phyloP scores from a whole-genome alignment of 2,113 vertebrate species.

The Hemiscyllium ocellatum region DNA sequence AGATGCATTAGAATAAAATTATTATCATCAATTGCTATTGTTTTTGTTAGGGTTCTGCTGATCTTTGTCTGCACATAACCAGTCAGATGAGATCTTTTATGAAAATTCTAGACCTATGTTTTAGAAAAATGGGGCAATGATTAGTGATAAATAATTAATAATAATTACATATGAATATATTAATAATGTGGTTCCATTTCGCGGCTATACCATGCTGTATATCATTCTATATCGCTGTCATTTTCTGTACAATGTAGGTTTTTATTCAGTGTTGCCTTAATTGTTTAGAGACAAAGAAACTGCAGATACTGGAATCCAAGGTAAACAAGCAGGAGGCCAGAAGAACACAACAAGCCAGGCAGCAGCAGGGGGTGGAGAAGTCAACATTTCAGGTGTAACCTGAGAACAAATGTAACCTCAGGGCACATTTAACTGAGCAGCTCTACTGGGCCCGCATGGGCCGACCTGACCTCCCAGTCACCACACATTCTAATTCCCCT shows the following conservation, averaged over 20 bases:
- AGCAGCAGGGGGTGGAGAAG: too few relatives aligned
- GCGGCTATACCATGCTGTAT: not conserved
- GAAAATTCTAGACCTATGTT: not conserved
- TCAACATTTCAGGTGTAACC: too few relatives aligned
- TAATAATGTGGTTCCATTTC: not conserved
- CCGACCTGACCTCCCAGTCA: too few relatives aligned
- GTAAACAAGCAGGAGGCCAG: too few relatives aligned
- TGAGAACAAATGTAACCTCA: too few relatives aligned
- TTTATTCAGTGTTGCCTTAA: not conserved
- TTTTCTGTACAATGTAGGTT: not conserved
- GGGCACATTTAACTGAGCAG: too few relatives aligned
- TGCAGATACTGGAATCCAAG: too few relatives aligned
- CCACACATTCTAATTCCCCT: too few relatives aligned
- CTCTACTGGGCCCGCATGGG: too few relatives aligned
- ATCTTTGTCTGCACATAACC: not conserved
- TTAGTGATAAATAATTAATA: not conserved
- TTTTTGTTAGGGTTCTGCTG: not conserved
- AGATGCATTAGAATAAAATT: not conserved
- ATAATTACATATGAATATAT: not conserved
- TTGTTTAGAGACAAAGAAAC: too few relatives aligned
- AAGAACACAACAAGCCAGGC: too few relatives aligned
- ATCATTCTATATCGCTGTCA: not conserved
- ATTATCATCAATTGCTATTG: not conserved
- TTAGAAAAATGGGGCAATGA: not conserved
- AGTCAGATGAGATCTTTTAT: not conserved